phyloP scores from a whole-genome alignment of 2,113 vertebrate genomes.

The Phalacrocorax carbo region DNA sequence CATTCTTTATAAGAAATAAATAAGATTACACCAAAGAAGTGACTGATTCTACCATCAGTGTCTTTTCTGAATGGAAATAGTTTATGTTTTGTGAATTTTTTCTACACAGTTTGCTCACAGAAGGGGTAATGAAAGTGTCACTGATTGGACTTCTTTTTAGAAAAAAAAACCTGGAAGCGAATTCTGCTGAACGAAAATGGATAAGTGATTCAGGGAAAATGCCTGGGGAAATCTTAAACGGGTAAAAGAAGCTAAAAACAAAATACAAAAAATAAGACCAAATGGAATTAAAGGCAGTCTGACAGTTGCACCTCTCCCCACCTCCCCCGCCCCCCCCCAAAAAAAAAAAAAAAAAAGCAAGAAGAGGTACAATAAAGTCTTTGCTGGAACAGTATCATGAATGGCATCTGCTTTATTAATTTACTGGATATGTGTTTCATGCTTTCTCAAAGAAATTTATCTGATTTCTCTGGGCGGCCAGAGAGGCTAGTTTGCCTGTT shows the following conservation, averaged over 20 bases:
- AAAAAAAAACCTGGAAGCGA: not conserved
- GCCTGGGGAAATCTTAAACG: not conserved
- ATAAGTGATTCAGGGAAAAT: not conserved
- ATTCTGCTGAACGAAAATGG: not conserved
- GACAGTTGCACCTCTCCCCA: not conserved
- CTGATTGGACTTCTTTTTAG: not conserved
- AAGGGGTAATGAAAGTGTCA: not conserved
- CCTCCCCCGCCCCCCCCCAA: too few relatives aligned
- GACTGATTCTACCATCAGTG: not conserved
- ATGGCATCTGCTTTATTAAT: not conserved
- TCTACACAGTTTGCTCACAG: not conserved
- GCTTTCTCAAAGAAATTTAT: not conserved
- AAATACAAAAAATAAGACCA: not conserved
- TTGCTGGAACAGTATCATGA: not conserved
- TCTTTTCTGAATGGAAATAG: not conserved
- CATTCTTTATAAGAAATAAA: not conserved
- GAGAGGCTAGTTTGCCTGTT: not conserved
- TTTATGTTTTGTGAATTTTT: not conserved
- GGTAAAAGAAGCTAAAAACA: not conserved
- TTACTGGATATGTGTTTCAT: not conserved
- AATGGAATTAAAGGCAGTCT: not conserved
- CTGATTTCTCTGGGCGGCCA: not conserved
- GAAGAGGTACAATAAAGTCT: not conserved
- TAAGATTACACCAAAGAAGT: not conserved
- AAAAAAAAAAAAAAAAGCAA: not conserved